phyloP scores from a whole-genome alignment of 2,888 invertebrate genomes.

The Cataglyphis rosenhaueri region DNA sequence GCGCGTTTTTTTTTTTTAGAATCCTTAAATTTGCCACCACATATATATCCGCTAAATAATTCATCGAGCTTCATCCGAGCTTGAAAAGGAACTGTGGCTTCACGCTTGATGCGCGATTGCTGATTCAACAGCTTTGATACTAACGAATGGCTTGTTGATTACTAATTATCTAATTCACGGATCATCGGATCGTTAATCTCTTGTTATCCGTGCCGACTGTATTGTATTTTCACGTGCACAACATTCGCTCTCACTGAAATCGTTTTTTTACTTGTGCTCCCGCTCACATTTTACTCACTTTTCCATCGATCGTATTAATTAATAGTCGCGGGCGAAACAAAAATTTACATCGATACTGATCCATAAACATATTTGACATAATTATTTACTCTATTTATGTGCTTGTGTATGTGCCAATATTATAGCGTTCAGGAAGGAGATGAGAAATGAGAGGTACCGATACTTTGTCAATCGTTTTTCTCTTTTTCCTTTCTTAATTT shows the following conservation, averaged over 20 bases:
- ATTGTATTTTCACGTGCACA: slow-evolving; percentile 47
- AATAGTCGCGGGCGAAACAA: not conserved
- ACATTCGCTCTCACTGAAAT: slow-evolving; percentile 53
- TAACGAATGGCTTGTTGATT: slow-evolving; percentile 80
- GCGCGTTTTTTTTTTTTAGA: slow-evolving; percentile 1
- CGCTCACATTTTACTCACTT: slow-evolving; percentile 12
- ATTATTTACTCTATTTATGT: slow-evolving; percentile 44
- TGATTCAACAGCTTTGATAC: slow-evolving; percentile 79
- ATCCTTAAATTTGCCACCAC: slow-evolving; percentile 16
- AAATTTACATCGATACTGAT: slow-evolving; percentile 1
- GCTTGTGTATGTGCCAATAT: slow-evolving; percentile 36
- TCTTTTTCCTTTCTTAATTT: slow-evolving; percentile 16
- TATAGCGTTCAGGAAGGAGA: slow-evolving; percentile 36
- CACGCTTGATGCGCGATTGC: slow-evolving; percentile 81
- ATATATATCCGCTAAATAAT: slow-evolving; percentile 55
- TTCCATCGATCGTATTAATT: not conserved
- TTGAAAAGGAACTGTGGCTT: slow-evolving; percentile 78
- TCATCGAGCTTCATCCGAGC: slow-evolving; percentile 74
- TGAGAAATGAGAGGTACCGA: slow-evolving; percentile 10
- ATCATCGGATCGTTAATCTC: slow-evolving; percentile 54
- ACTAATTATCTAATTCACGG: slow-evolving; percentile 69
- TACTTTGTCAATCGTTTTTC: slow-evolving; percentile 13
- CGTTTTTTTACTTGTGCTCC: slow-evolving; percentile 21
- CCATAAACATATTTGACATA: not conserved
- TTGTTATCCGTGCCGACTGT: slow-evolving; percentile 38